Evolutionary conservation across 30 jellyfish, hydroid and myxozoan genomes (phyloP), one percentile per base, ranked within the genome.

Genomic region (Mastigias papua): DNA sequence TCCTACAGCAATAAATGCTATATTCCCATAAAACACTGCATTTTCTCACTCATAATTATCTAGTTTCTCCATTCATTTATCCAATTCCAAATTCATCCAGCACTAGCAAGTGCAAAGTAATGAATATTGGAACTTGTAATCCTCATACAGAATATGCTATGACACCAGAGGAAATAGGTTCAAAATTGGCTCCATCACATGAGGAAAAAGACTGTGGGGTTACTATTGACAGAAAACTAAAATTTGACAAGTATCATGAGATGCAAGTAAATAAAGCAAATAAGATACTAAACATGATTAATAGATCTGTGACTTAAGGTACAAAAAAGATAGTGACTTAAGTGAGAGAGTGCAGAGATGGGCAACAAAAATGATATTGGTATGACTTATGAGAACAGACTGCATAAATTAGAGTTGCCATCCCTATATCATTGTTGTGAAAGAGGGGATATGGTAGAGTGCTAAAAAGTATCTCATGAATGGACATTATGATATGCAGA

Each of bases 331-430:
- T 23, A 16, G 69, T 57, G 69, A 57, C 23, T 23, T 57, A 19
- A 60, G 86, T 62, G 96, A 91, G 72, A 62, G 48, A 23, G 96
- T 91, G 11, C 96, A 84, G 74, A 34, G 82, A 30, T 51, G 89
- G 69, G 95, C 77, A 23, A 65, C 93, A 16, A 90, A 81, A 73
- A 16, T 69, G 77, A 31, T 89, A 16, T 84, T 82, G 28, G 93
- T 78, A 34, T 89, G 16, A 1, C 22, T 10, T 89, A 80, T 71
- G 58, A 78, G 46, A 61, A 89, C 21, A 1, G 91, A 51, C 48
- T 87, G 48, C 70, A 30, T 19, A 22, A 21, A 21, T 46, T 88
- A 25, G 54, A 78, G 21, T 68, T 78, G 22, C 87, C 89, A 17
- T 13, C 97, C 13, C 65, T 88, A 34, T 21, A 21, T 10, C 49